These are phyloP conservation scores for Formica exsecta DNA, from an alignment of 1,140 invertebrate genomes.

Conservation along the genomic window DNA sequence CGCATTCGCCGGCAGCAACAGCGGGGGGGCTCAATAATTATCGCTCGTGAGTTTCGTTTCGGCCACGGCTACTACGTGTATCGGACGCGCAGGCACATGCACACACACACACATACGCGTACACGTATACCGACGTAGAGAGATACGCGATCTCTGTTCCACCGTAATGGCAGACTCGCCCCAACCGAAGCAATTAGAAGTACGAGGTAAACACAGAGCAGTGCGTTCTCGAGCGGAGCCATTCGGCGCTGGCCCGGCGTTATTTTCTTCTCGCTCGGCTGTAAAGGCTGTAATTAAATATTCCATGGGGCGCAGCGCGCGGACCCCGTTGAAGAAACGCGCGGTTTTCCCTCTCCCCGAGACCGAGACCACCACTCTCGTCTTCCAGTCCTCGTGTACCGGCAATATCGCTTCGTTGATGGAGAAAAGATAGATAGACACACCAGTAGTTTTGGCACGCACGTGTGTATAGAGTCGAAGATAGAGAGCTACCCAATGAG, in stretches of 20 bases:
- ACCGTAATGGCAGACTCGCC: constrained; percentile 80
- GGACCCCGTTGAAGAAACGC: constrained; percentile 56
- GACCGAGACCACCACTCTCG: constrained; percentile 13
- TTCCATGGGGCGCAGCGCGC: constrained; percentile 71
- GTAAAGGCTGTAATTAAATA: constrained; percentile 83
- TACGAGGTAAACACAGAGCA: constrained; percentile 85
- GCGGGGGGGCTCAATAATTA: constrained; percentile 74
- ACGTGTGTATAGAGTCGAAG: constrained; percentile 37
- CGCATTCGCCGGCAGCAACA: constrained; percentile 41
- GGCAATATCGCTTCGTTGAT: constrained; percentile 57
- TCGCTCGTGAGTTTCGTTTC: constrained; percentile 70
- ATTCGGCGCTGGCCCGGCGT: constrained; percentile 75
- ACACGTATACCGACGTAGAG: constrained; percentile 56
- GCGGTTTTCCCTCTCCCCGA: constrained; percentile 44
- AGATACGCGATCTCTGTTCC: constrained; percentile 75
- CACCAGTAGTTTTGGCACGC: constrained; percentile 63
- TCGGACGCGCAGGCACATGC: constrained; percentile 32
- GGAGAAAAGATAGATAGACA: constrained; percentile 73
- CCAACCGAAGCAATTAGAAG: constrained; percentile 84
- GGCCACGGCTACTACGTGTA: constrained; percentile 41
- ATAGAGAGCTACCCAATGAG: constrained; percentile 61
- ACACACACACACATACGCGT: constrained; percentile 36
- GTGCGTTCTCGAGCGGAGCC: constrained; percentile 72
- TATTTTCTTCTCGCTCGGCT: constrained; percentile 79
- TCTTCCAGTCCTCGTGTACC: constrained; percentile 18